phyloP scores from a whole-genome alignment of 1,140 invertebrate genomes.

The Eumaeus atala region DNA sequence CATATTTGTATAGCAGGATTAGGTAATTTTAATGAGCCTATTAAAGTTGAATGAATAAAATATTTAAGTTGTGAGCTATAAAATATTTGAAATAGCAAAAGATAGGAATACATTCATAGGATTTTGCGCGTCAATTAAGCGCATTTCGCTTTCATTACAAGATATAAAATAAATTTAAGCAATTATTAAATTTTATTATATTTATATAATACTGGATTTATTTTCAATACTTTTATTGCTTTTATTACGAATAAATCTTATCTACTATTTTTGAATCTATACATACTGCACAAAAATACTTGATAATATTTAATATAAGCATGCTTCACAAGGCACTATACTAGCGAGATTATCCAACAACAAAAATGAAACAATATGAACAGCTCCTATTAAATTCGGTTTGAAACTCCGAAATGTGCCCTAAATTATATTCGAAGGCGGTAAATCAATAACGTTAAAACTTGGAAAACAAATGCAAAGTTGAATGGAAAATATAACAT shows the following conservation, averaged over 20 bases:
- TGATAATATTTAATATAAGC: conserved; percentile 50
- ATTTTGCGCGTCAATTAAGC: background rate
- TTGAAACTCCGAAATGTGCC: conserved; percentile 58
- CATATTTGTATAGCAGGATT: too few relatives aligned
- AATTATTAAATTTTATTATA: background rate
- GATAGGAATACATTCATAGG: conserved; percentile 1
- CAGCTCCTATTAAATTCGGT: conserved; percentile 67
- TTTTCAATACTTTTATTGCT: conserved; percentile 47
- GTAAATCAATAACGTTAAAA: conserved; percentile 47
- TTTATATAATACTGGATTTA: conserved; percentile 13
- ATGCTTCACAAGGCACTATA: conserved; percentile 72
- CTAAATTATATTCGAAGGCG: conserved; percentile 64
- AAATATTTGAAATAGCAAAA: background rate
- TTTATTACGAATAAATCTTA: conserved; percentile 41
- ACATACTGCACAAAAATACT: conserved; percentile 63
- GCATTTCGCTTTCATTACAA: background rate
- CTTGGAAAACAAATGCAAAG: conserved; percentile 37
- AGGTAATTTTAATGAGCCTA: too few relatives aligned
- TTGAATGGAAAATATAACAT: conserved; percentile 19
- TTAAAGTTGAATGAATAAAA: too few relatives aligned
- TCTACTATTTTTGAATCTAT: conserved; percentile 35
- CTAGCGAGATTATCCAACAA: conserved; percentile 58
- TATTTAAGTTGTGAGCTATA: too few relatives aligned
- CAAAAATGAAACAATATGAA: conserved; percentile 38
- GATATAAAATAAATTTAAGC: conserved; percentile 2